Conservation (phyloP, 2,888 invertebrate species). For the Graphium colonna region DNA sequence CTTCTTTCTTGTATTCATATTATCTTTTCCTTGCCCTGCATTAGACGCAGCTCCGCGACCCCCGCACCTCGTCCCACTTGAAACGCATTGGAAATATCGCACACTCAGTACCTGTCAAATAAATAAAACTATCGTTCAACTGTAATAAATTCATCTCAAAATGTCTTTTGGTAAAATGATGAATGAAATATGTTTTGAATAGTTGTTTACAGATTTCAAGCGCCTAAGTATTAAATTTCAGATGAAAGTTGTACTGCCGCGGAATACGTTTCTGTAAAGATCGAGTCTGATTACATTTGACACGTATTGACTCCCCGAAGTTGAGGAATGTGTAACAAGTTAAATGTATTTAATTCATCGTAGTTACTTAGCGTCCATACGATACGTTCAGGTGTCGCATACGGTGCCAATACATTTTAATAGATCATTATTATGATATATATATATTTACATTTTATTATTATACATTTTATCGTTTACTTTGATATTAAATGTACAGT, state of each 20-base stretch:
- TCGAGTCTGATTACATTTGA: too few species aligned
- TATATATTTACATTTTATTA: conserved; percentile 70
- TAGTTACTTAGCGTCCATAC: conserved; percentile 56
- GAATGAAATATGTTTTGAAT: neutral
- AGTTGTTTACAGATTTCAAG: neutral
- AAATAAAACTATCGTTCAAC: neutral
- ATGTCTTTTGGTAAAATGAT: neutral
- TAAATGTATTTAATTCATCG: neutral
- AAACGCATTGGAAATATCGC: neutral
- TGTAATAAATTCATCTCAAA: too few species aligned
- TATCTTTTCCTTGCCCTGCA: conserved; percentile 16
- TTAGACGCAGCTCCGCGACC: conserved; percentile 38
- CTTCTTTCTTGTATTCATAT: neutral
- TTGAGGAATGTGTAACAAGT: neutral
- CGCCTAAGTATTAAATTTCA: too few species aligned
- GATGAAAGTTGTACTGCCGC: too few species aligned
- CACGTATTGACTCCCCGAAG: neutral
- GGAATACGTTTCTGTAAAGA: too few species aligned
- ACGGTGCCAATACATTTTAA: conserved; percentile 70
- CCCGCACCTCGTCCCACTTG: conserved; percentile 42
- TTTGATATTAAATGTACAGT: conserved; percentile 75
- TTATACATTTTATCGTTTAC: conserved; percentile 64
- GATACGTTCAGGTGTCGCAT: conserved; percentile 49
- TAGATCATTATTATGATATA: conserved; percentile 50
- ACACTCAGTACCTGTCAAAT: neutral